A percentile compares a stretch with the other conserved stretches of the same genome.
These are phyloP conservation scores for Nerophis lumbriciformis DNA, from an alignment of 2,113 vertebrate species.

Conservation along the genomic window DNA sequence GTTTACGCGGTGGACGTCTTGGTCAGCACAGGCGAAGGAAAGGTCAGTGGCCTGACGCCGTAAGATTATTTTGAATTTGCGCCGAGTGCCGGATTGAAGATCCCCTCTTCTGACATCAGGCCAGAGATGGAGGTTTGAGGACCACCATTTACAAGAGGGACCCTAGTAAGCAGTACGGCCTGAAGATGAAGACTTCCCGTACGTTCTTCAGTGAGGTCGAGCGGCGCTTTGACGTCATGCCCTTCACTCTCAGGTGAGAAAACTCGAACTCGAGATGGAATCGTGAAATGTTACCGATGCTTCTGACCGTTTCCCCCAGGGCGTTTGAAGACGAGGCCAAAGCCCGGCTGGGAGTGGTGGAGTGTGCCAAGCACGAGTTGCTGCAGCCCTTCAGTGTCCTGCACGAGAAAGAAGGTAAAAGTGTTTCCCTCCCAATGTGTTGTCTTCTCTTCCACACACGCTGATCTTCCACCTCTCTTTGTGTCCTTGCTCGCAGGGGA, in stretches of 20 bases:
- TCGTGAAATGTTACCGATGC: background rate
- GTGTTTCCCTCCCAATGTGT: background rate
- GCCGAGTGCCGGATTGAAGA: background rate
- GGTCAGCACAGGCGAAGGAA: conserved; percentile 93
- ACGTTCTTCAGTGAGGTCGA: conserved; percentile 96
- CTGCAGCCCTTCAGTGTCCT: conserved; percentile 93
- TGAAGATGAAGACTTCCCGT: conserved; percentile 99
- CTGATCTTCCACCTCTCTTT: background rate
- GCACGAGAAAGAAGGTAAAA: conserved; percentile 93
- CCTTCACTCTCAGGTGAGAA: conserved; percentile 88
- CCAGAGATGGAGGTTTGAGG: conserved; percentile 88
- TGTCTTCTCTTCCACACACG: background rate
- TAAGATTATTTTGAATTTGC: background rate
- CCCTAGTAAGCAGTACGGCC: conserved; percentile 91
- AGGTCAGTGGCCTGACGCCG: conserved; percentile 68
- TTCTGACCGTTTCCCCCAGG: conserved; percentile 58
- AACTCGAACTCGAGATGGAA: no score
- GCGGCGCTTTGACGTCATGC: conserved; percentile 92
- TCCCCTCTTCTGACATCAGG: conserved; percentile 57
- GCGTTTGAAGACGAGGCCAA: conserved; percentile 95
- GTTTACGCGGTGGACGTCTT: conserved; percentile 95
- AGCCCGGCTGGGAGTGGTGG: conserved; percentile 90
- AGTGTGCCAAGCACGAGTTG: conserved; percentile 93
- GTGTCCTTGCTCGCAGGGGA: conserved; percentile 72
- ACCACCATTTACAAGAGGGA: conserved; percentile 97